These are phyloP conservation scores for Apamea monoglypha DNA, from an alignment of 2,888 invertebrate species.

Conservation along the genomic window DNA sequence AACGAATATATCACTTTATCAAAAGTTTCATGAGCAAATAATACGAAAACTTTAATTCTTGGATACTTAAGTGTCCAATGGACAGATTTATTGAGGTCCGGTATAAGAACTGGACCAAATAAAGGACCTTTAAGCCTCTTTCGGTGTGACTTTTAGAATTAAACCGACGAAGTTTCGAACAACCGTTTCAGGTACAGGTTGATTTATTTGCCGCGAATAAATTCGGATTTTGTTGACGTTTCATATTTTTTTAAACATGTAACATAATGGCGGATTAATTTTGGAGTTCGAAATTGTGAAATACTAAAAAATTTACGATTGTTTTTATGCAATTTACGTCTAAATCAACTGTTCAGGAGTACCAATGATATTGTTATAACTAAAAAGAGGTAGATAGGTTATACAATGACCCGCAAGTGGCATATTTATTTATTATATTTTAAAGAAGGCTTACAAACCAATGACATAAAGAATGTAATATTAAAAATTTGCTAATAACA, in stretches of 20 bases:
- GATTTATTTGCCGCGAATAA: conserved; percentile 71
- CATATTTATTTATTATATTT: too few relatives aligned
- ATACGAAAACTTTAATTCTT: conserved; percentile 75
- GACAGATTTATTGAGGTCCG: conserved; percentile 86
- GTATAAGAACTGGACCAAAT: conserved; percentile 72
- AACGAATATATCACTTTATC: conserved; percentile 74
- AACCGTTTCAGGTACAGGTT: conserved; percentile 72
- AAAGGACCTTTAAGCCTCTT: conserved; percentile 73
- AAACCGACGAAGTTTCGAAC: conserved; percentile 76
- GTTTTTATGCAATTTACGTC: not conserved
- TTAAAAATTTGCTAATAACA: too few relatives aligned
- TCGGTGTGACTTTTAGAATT: conserved; percentile 76
- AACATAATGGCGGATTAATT: not conserved
- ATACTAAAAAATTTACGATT: not conserved
- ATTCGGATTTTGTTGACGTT: conserved; percentile 54
- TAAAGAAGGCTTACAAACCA: too few relatives aligned
- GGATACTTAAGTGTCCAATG: conserved; percentile 74
- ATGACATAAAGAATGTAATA: too few relatives aligned
- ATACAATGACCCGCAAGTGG: not conserved
- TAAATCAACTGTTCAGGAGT: not conserved
- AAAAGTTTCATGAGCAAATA: conserved; percentile 78
- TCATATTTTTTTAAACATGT: conserved; percentile 38
- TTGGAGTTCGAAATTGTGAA: not conserved
- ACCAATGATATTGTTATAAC: not conserved
- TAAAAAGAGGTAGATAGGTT: not conserved